These are phyloP conservation scores for Hydrozoanthus gracilis DNA, from an alignment of 92 coral and sea anemone genomes.

Conservation along the genomic window DNA sequence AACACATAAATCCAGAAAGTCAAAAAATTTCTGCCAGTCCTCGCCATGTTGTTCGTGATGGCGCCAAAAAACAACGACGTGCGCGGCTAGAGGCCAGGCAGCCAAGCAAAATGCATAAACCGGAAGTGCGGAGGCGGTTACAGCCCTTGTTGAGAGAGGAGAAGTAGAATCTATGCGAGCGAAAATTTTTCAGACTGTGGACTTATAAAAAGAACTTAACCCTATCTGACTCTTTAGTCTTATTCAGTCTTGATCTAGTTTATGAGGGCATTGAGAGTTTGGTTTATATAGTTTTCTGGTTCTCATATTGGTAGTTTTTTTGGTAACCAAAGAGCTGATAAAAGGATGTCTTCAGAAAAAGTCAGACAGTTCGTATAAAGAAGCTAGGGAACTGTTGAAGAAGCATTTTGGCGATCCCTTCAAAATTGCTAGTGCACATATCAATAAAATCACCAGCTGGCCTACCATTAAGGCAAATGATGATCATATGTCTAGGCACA, in stretches of 20 bases:
- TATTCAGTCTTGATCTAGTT: too few relatives aligned
- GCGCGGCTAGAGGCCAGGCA: too few relatives aligned
- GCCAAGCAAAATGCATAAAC: too few relatives aligned
- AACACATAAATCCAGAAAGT: too few relatives aligned
- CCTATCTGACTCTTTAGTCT: too few relatives aligned
- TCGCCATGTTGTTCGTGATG: too few relatives aligned
- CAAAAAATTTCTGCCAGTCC: too few relatives aligned
- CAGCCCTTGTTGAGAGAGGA: slow-evolving; percentile 31
- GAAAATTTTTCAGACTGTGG: slow-evolving; percentile 25
- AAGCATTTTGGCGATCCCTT: slow-evolving; percentile 74
- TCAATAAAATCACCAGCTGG: slow-evolving; percentile 59
- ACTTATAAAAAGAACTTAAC: background rate
- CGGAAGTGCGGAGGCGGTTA: too few relatives aligned
- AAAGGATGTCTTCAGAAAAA: slow-evolving; percentile 68
- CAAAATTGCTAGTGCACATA: slow-evolving; percentile 72
- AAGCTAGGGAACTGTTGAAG: slow-evolving; percentile 64
- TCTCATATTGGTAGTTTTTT: background rate
- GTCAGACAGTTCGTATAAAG: slow-evolving; percentile 51
- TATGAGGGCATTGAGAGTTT: too few relatives aligned
- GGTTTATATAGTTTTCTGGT: too few relatives aligned
- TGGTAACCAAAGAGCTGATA: slow-evolving; percentile 68
- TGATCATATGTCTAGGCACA: slow-evolving; percentile 73
- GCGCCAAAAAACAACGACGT: too few relatives aligned
- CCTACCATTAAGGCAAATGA: slow-evolving; percentile 65
- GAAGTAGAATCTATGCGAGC: slow-evolving; percentile 20